Evolutionary conservation across 2,113 vertebrate genomes (phyloP).

Genomic region (Camelus bactrianus): DNA sequence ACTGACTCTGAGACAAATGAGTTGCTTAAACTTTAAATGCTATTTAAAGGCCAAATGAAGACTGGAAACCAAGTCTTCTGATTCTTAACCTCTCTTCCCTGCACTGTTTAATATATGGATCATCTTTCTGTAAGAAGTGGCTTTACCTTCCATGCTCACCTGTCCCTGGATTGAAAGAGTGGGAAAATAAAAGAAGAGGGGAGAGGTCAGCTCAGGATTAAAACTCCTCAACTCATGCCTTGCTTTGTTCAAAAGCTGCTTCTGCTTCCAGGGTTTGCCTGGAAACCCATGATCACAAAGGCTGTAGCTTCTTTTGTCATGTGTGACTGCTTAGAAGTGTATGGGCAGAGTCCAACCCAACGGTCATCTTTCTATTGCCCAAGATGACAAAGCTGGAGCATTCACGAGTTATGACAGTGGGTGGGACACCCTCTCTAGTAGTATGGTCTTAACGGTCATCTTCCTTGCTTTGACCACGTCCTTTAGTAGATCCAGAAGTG

Average conservation of each 20-base stretch:
- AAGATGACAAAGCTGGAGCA: background rate
- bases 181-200: background rate
- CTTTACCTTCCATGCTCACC: background rate
- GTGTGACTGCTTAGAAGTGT: background rate
- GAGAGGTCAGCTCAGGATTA: background rate
- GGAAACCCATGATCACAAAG: background rate
- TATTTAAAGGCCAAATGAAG: background rate
- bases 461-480: background rate
- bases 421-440: too few species aligned
- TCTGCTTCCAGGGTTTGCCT: background rate
- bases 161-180: background rate
- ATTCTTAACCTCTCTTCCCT: background rate
- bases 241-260: background rate
- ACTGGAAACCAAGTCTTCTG: background rate
- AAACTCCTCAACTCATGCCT: background rate
- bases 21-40: background rate
- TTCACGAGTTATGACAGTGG: too few species aligned
- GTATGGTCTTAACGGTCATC: background rate
- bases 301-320: background rate
- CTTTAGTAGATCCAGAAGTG: background rate
- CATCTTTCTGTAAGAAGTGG: background rate
- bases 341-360: background rate
- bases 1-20: background rate
- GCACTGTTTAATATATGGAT: background rate
- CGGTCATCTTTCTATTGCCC: background rate